phyloP scores from a whole-genome alignment of 2,888 invertebrate species.

The Eupithecia subfuscata region DNA sequence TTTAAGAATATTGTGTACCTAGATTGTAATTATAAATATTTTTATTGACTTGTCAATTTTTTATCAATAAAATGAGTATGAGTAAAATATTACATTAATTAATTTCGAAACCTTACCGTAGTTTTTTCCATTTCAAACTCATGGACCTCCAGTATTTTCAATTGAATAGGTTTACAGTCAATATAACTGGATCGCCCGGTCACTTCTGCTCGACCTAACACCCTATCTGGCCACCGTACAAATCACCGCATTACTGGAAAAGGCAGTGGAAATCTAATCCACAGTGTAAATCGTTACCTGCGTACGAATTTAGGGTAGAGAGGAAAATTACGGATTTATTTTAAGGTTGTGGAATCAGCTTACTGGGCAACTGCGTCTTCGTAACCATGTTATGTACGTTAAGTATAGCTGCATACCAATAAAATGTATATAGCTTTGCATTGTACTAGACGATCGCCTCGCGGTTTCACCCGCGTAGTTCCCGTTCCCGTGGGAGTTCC shows the following conservation, averaged over 20 bases:
- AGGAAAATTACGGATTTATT: not conserved
- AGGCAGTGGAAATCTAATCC: constrained; percentile 44
- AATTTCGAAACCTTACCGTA: not conserved
- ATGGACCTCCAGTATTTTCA: not conserved
- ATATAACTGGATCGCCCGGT: constrained; percentile 6
- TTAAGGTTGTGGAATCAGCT: not conserved
- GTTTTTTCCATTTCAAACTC: not conserved
- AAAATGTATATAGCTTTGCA: too few species aligned
- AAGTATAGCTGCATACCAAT: too few species aligned
- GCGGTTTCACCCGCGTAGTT: too few species aligned
- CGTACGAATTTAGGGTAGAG: not conserved
- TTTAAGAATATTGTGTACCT: too few species aligned
- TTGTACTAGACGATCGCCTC: too few species aligned
- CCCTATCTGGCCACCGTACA: constrained; percentile 37
- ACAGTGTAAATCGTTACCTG: constrained; percentile 6
- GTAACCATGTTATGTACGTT: too few species aligned
- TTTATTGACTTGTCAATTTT: too few species aligned
- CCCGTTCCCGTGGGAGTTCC: too few species aligned
- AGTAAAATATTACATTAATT: not conserved
- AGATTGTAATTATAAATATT: too few species aligned
- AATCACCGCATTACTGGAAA: constrained; percentile 47
- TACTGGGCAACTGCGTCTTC: not conserved
- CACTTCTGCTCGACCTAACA: not conserved
- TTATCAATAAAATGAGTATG: too few species aligned
- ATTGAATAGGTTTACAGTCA: constrained; percentile 4